A percentile compares a stretch with the other conserved stretches of the same genome.
phyloP scores from a whole-genome alignment of 2,797 vertebrate species.

The Myioborus miniatus region DNA sequence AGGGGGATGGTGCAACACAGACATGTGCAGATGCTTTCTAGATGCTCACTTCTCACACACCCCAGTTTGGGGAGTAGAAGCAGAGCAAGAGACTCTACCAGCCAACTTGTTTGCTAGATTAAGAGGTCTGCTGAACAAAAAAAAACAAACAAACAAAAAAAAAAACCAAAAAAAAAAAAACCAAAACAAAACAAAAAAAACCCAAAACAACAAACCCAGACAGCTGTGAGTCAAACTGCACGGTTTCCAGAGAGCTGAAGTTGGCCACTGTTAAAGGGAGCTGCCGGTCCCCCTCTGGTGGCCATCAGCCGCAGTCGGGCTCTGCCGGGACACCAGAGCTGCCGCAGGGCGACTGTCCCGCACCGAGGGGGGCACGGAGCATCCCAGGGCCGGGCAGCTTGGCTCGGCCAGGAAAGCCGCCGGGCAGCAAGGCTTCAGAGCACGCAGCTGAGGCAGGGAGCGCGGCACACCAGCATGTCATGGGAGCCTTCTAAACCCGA shows the following conservation, averaged over 20 bases:
- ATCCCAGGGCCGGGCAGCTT: neutral
- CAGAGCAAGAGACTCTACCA: neutral
- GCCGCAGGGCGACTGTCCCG: accelerated
- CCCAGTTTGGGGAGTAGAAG: neutral
- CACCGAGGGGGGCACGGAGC: neutral
- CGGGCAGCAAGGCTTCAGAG: neutral
- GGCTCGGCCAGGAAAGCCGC: neutral
- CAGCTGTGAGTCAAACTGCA: neutral
- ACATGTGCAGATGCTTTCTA: neutral
- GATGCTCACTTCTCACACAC: neutral
- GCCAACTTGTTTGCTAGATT: neutral
- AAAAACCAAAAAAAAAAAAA: neutral
- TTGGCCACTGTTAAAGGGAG: neutral
- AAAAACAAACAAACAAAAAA: neutral
- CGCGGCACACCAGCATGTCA: neutral
- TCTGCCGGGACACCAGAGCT: neutral
- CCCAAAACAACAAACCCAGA: neutral
- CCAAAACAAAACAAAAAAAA: neutral
- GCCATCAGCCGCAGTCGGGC: neutral
- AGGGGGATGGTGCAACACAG: neutral
- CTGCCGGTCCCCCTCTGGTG: slow-evolving; percentile 51
- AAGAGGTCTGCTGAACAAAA: neutral
- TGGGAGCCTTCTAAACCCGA: neutral
- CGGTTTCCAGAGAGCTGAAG: neutral
- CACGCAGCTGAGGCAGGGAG: neutral